Evolutionary conservation across 23 tunicate genomes (phyloP).

Genomic region (Halocynthia roretzi): DNA sequence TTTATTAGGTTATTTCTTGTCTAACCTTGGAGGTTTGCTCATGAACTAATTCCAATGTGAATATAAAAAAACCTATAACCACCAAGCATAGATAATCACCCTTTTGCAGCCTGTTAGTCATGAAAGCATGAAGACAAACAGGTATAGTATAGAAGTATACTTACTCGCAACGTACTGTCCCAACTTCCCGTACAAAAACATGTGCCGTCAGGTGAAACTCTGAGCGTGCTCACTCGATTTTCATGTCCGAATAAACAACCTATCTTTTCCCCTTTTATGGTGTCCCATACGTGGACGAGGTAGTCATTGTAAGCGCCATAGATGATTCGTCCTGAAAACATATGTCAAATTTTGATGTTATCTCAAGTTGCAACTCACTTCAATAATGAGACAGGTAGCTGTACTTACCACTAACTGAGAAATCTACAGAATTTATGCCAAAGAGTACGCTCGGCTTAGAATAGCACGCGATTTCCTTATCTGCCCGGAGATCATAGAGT

Average conservation of each 20-base stretch:
- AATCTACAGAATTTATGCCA: constrained; percentile 86
- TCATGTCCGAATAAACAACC: constrained; percentile 89
- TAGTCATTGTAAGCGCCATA: constrained; percentile 97
- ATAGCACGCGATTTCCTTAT: constrained; percentile 83
- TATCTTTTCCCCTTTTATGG: constrained; percentile 70
- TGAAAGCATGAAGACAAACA: background rate
- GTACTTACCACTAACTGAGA: constrained; percentile 62
- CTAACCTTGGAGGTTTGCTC: too few species aligned
- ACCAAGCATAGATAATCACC: too few species aligned
- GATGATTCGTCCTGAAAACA: constrained; percentile 59
- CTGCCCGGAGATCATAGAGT: constrained; percentile 89
- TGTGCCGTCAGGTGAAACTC: constrained; percentile 92
- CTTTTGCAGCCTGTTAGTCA: too few species aligned
- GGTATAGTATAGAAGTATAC: constrained; percentile 3
- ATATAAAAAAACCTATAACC: too few species aligned
- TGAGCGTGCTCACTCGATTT: constrained; percentile 80
- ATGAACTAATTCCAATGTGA: too few species aligned
- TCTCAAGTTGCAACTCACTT: too few species aligned
- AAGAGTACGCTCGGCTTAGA: constrained; percentile 58
- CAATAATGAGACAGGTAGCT: too few species aligned
- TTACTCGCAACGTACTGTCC: constrained; percentile 89
- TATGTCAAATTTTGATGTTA: background rate
- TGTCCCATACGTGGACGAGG: constrained; percentile 92
- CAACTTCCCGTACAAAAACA: constrained; percentile 93
- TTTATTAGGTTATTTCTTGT: too few species aligned